Base-by-base conservation (phyloP, 2,888 invertebrate genomes). In the Brachyopa scutellaris region DNA sequence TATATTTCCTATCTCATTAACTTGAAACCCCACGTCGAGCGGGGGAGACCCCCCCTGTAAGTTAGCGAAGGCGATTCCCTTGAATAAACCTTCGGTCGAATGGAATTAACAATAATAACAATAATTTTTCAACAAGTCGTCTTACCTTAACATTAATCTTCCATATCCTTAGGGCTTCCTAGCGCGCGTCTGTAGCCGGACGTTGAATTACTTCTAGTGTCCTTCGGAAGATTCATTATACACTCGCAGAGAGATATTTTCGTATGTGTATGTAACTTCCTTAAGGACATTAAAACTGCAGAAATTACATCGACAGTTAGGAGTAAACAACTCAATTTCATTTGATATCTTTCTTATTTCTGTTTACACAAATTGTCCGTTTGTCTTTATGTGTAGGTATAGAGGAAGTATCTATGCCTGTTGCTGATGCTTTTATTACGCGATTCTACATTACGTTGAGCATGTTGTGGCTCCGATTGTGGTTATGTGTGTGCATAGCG, bases 271-370 rank as follows among this genome's bases (percentile, higher is more conserved):
- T n/a, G n/a, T n/a, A n/a, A n/a, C n/a, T n/a, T n/a, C n/a, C 5
- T n/a, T 13, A 5, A 23, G 23, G 15, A 45, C 26, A 21, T 29
- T n/a, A n/a, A 49, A 66, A 47, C 23, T 29, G 55, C 13, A 19
- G 19, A 29, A 64, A 64, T 55, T 47, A 31, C 55, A 33, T 64
- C 15, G 23, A 64, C 47, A 55, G 64, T 31, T 57, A 19, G 38
- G 47, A 49, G 55, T 38, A 73, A 64, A 73, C 64, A 64, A 62
- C 64, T 73, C 64, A 64, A 73, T 64, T 73, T 47, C 47, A 64
- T 57, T 62, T 73, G 49, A 61, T 70, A 61, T 73, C 73, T 64
- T 55, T 29, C 36, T 47, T 38, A 26, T 38, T 40, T 64, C 70
- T 64, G 64, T 73, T 64, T 73, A 64, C 47, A 33, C 47, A 26